A percentile compares a stretch with the other conserved stretches of the same genome.
phyloP scores from a whole-genome alignment of 2,888 invertebrate species.

The Nemapogon koenigi region DNA sequence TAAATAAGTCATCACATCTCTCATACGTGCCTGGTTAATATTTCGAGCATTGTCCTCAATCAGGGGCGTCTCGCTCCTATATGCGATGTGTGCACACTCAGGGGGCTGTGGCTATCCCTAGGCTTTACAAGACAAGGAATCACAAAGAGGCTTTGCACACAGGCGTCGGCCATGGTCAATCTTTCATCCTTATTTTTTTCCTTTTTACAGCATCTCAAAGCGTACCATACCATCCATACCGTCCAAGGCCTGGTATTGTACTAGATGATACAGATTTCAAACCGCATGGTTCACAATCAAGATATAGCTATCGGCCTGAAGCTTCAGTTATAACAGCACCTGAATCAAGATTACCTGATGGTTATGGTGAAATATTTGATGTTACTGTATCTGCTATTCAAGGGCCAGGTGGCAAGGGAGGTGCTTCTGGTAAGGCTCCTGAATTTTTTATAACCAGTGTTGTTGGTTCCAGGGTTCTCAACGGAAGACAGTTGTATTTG shows the following conservation, averaged over 20 bases:
- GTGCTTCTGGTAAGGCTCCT: slow-evolving; percentile 33
- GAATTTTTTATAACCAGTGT: neutral
- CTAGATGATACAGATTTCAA: slow-evolving; percentile 84
- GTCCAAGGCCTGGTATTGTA: slow-evolving; percentile 85
- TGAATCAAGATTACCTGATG: slow-evolving; percentile 39
- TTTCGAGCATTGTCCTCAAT: too few species aligned
- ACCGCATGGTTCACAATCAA: slow-evolving; percentile 63
- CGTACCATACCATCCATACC: slow-evolving; percentile 66
- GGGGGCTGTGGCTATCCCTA: too few species aligned
- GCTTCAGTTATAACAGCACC: slow-evolving; percentile 56
- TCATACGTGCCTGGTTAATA: too few species aligned
- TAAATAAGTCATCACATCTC: too few species aligned
- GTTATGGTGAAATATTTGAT: slow-evolving; percentile 84
- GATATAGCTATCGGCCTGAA: slow-evolving; percentile 22
- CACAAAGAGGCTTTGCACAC: too few species aligned
- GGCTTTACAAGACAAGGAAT: too few species aligned
- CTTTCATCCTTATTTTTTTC: neutral
- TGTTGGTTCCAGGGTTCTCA: neutral
- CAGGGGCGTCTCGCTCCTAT: too few species aligned
- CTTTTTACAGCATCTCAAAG: slow-evolving; percentile 41
- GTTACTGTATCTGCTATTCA: slow-evolving; percentile 89
- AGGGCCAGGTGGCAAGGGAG: slow-evolving; percentile 71
- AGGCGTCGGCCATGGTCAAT: too few species aligned
- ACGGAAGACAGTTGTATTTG: neutral
- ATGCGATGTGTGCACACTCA: too few species aligned